A percentile compares a stretch with the other conserved stretches of the same genome.
Evolutionary conservation across 2,888 invertebrate genomes (phyloP).

Genomic region (Belgica antarctica): DNA sequence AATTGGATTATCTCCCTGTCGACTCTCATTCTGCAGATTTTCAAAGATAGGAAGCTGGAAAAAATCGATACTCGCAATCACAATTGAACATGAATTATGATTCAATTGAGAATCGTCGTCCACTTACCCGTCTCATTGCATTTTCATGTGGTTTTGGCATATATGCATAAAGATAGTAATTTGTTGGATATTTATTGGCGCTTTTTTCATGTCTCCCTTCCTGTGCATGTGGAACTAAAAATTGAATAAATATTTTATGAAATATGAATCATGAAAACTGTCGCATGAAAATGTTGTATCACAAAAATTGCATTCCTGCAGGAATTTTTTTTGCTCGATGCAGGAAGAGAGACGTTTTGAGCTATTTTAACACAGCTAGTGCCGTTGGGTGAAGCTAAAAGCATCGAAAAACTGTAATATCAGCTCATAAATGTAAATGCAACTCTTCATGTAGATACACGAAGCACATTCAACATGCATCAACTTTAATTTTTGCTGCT

Average conservation of each 20-base stretch:
- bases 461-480: background rate
- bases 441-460: background rate
- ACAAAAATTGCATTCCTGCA: background rate
- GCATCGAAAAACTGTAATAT: background rate
- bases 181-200: conserved; percentile 40
- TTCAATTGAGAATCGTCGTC: conserved; percentile 40
- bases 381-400: background rate
- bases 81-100: conserved; percentile 42
- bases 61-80: conserved; percentile 18
- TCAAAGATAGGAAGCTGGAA: background rate
- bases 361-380: background rate
- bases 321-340: background rate
- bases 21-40: background rate
- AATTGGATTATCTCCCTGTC: background rate
- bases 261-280: conserved; percentile 41
- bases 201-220: conserved; percentile 15
- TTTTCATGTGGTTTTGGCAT: background rate
- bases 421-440: background rate
- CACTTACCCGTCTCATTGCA: conserved; percentile 30
- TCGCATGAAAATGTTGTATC: conserved; percentile 20
- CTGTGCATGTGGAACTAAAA: background rate
- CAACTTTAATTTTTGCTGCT: background rate
- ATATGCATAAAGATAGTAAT: conserved; percentile 29
- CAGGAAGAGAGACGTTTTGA: background rate
- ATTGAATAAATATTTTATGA: conserved; percentile 26